phyloP scores from a whole-genome alignment of 1,140 invertebrate genomes.

The Lithobius niger region DNA sequence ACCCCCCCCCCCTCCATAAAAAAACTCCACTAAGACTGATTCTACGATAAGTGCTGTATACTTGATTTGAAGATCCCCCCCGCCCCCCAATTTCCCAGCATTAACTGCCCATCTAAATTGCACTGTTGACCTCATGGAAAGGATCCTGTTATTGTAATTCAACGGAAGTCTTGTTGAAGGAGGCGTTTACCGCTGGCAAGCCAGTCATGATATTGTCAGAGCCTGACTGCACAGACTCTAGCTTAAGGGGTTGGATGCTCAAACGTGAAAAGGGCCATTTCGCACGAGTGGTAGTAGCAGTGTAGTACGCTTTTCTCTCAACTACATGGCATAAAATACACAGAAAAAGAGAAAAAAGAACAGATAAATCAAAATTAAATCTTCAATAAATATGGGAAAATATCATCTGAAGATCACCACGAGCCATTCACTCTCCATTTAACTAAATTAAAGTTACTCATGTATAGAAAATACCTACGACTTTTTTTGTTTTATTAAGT shows the following conservation, averaged over 20 bases:
- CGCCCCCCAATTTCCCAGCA: too few relatives aligned
- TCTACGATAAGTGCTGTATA: too few relatives aligned
- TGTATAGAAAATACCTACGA: too few relatives aligned
- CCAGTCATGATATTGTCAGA: conserved; percentile 16
- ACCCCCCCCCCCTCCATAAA: too few relatives aligned
- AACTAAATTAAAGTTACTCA: too few relatives aligned
- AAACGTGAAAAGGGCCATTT: conserved; percentile 5
- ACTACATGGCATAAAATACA: conserved; percentile 20
- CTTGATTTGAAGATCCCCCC: too few relatives aligned
- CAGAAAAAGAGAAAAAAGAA: conserved; percentile 21
- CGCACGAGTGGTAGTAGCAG: conserved; percentile 15
- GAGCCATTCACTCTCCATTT: conserved; percentile 5
- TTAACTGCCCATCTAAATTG: too few relatives aligned
- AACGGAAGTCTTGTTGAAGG: conserved; percentile 16
- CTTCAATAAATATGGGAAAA: background rate
- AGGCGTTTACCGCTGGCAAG: conserved; percentile 19
- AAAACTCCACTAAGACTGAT: too few relatives aligned
- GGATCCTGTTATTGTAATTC: conserved; percentile 8
- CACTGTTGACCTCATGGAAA: background rate
- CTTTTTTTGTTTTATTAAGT: too few relatives aligned
- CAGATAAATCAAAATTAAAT: conserved; percentile 18
- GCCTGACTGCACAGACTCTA: conserved; percentile 13
- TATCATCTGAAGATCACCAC: background rate
- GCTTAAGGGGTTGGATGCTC: conserved; percentile 10
- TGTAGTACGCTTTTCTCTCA: conserved; percentile 16